phyloP scores from a whole-genome alignment of 2,888 invertebrate species.

The Tetragonisca angustula region DNA sequence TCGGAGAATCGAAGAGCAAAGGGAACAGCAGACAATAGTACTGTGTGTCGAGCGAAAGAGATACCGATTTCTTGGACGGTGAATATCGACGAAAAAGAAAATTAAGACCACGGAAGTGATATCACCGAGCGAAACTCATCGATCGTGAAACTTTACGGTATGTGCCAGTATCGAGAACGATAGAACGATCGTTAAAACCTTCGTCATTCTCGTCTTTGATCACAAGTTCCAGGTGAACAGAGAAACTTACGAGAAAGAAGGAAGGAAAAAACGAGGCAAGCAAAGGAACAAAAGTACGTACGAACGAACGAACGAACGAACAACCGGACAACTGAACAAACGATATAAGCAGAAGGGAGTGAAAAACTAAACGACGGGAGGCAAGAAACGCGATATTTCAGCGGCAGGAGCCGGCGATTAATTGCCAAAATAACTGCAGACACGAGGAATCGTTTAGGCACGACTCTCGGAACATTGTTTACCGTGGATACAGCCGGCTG shows the following conservation, averaged over 20 bases:
- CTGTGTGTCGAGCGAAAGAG: not conserved
- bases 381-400: constrained; percentile 59
- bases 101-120: not conserved
- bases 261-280: no score
- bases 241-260: no score
- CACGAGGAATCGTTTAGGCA: constrained; percentile 81
- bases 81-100: not conserved
- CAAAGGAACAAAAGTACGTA: not conserved
- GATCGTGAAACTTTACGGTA: constrained; percentile 41
- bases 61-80: not conserved
- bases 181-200: constrained; percentile 57
- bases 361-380: constrained; percentile 30
- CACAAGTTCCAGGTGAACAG: not conserved
- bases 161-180: constrained; percentile 29
- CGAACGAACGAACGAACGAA: not conserved
- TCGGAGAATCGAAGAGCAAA: not conserved
- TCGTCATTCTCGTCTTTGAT: constrained; percentile 30
- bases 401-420: constrained; percentile 72
- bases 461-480: constrained; percentile 74
- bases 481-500: constrained; percentile 64
- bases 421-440: constrained; percentile 80
- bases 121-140: not conserved
- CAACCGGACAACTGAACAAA: not conserved
- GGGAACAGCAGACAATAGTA: not conserved
- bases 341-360: not conserved